Evolutionary conservation across 2,797 vertebrate genomes (phyloP).

Genomic region (Muscicapa striata): DNA sequence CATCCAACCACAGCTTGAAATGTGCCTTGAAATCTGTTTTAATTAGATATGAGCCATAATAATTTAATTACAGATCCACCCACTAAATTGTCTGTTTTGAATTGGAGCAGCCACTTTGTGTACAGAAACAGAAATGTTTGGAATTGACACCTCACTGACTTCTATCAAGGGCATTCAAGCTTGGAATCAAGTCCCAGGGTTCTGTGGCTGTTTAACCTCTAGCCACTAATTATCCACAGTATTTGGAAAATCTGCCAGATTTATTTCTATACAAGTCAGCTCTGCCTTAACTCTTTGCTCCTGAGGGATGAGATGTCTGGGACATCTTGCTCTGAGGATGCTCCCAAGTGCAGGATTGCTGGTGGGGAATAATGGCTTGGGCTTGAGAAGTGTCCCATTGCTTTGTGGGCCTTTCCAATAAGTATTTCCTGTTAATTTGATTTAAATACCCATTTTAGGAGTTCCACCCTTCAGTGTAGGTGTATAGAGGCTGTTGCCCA

Average conservation of each 20-base stretch:
- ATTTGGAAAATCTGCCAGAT: not conserved
- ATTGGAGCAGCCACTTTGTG: conserved; percentile 41
- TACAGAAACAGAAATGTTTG: conserved; percentile 41
- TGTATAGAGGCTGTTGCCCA: accelerated
- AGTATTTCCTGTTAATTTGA: not conserved
- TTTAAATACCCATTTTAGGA: accelerated
- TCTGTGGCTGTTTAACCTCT: conserved; percentile 7
- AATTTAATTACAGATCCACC: conserved; percentile 69
- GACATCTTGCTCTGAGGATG: not conserved
- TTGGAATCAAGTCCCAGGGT: not conserved
- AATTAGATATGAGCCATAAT: conserved; percentile 65
- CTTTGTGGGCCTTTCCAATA: not conserved
- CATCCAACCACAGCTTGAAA: conserved; percentile 63
- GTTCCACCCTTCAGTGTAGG: not conserved
- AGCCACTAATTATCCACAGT: not conserved
- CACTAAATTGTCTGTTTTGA: conserved; percentile 61
- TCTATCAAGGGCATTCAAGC: not conserved
- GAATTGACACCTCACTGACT: not conserved
- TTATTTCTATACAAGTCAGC: not conserved
- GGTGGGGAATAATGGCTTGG: accelerated
- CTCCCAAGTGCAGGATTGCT: accelerated
- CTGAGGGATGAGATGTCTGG: not conserved
- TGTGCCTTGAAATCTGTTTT: conserved; percentile 64
- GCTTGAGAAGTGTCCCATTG: not conserved
- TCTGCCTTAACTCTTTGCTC: not conserved